Evolutionary conservation across 2,113 vertebrate genomes (phyloP).

Genomic region (Phycodurus eques): DNA sequence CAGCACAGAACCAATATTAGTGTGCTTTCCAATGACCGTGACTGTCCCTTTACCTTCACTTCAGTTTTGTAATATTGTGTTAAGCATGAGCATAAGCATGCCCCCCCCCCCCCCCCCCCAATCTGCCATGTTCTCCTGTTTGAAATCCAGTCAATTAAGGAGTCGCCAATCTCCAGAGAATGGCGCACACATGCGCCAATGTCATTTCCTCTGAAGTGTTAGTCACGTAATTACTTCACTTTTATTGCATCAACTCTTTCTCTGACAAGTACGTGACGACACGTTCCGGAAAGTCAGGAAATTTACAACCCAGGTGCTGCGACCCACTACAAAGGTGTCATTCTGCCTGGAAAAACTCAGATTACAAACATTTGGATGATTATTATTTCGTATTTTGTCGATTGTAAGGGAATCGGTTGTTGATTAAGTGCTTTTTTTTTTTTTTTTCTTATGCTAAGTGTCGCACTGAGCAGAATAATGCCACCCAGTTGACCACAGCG

Average conservation of each 20-base stretch:
- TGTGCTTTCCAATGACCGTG: neutral
- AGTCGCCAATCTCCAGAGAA: neutral
- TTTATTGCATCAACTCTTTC: neutral
- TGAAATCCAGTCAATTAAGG: neutral
- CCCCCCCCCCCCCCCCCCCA: neutral
- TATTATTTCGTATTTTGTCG: neutral
- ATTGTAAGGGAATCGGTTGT: too few species aligned
- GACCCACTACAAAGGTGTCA: neutral
- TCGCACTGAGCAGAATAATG: neutral
- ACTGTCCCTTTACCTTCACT: neutral
- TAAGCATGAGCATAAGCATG: neutral
- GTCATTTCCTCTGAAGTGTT: neutral
- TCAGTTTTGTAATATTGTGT: neutral
- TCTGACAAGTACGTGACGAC: neutral
- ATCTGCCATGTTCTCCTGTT: neutral
- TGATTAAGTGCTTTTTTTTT: neutral
- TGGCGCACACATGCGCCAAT: neutral
- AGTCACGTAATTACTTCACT: neutral
- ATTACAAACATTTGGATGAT: neutral
- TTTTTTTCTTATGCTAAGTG: too few species aligned
- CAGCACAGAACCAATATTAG: neutral
- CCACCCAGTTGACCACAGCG: neutral
- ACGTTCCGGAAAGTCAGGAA: neutral
- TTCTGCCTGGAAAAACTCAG: neutral
- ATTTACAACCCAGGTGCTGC: neutral